These are phyloP conservation scores for Variabilichromis moorii DNA, from an alignment of 2,113 vertebrate species.

Conservation along the genomic window DNA sequence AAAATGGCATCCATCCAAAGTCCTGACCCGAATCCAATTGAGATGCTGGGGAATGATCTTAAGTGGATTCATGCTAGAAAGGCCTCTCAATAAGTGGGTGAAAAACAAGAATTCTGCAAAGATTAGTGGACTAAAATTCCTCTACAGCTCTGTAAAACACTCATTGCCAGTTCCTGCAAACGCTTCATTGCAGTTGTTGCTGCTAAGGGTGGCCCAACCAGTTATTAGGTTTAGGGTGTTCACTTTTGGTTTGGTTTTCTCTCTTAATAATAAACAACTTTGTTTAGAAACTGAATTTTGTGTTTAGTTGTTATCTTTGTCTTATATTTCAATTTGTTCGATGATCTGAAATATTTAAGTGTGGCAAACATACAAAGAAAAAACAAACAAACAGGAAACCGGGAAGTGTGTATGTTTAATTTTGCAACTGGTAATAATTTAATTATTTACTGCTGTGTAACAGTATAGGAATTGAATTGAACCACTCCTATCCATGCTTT, in stretches of 20 bases:
- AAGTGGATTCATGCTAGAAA: not conserved
- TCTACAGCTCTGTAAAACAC: not conserved
- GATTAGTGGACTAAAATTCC: not conserved
- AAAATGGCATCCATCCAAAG: not conserved
- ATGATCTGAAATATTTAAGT: not conserved
- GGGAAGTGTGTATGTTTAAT: not conserved
- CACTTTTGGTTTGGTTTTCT: not conserved
- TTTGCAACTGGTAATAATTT: not conserved
- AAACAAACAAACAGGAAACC: accelerated
- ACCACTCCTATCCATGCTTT: not conserved
- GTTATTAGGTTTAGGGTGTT: not conserved
- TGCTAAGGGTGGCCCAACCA: not conserved
- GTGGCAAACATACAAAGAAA: not conserved
- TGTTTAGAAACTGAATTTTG: not conserved
- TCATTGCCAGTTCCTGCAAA: not conserved
- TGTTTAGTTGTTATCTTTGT: not conserved
- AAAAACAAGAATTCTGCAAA: not conserved
- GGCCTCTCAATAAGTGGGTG: not conserved
- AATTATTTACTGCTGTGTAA: not conserved
- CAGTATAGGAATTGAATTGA: not conserved
- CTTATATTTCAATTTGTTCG: accelerated
- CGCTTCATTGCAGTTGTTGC: not conserved
- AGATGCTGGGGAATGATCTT: not conserved
- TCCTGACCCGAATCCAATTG: not conserved
- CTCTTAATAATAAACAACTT: not conserved